Evolutionary conservation across 2,888 invertebrate genomes (phyloP), one percentile per base, ranked within the genome.

Genomic region (Pasiphila rectangulata): DNA sequence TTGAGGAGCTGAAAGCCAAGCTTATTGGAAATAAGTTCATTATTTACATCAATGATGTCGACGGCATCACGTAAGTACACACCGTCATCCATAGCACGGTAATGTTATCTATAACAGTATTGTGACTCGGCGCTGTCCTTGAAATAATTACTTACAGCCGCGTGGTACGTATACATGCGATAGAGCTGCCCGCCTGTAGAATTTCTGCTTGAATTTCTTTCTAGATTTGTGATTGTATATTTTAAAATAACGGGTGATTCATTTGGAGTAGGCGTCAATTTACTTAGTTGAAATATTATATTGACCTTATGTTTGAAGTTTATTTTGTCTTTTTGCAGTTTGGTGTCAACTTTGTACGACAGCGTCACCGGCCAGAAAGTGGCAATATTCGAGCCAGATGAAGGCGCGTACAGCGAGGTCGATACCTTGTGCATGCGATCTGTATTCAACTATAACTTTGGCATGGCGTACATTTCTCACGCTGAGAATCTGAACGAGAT

Each of bases 281-380:
- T n/a, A n/a, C n/a, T n/a, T n/a, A n/a, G n/a, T n/a, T n/a, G n/a
- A n/a, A n/a, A n/a, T n/a, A n/a, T n/a, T n/a, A n/a, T n/a, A n/a
- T n/a, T n/a, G n/a, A n/a, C n/a, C n/a, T n/a, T n/a, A n/a, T n/a
- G n/a, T 7, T 29, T 3, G 15, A n/a, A 15, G 4, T 7, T 19
- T 2, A 4, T 1, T 27, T 37, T 5, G n/a, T n/a, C n/a, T 29
- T 0, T 27, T 83, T 86, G 1, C 73, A 95, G 95, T 51, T 78
- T 95, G 53, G 83, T 92, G 43, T 89, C 94, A 43, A 92, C 93
- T 1, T 77, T 95, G 2, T 93, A 93, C 64, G 89, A 92, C 44
- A 64, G 65, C 2, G 53, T 57, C 1, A 79, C 78, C 0, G 91
- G 91, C 4, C 69, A 73, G 10, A 90, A 90, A 63, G 70, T 92